Evolutionary conservation across 2,888 invertebrate genomes (phyloP).

Genomic region (Hydriomena furcata): DNA sequence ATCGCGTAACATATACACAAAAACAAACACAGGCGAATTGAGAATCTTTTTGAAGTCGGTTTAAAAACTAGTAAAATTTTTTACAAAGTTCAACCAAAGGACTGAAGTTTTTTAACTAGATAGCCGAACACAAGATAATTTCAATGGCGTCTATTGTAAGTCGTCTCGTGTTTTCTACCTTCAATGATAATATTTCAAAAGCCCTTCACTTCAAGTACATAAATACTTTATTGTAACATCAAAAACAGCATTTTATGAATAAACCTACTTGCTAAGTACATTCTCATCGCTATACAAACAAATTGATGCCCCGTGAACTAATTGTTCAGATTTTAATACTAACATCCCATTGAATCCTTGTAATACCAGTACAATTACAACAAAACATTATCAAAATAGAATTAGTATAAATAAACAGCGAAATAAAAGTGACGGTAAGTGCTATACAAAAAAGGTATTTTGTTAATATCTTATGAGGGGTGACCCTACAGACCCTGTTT

Average conservation of each 20-base stretch:
- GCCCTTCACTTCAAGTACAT: slow-evolving; percentile 6
- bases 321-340: slow-evolving; percentile 25
- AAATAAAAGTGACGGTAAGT: slow-evolving; percentile 70
- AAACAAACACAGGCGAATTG: too few species aligned
- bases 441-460: slow-evolving; percentile 63
- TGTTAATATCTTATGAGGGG: slow-evolving; percentile 43
- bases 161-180: background rate
- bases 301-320: slow-evolving; percentile 18
- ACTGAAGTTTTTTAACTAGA: too few species aligned
- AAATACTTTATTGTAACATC: slow-evolving; percentile 4
- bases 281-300: slow-evolving; percentile 7
- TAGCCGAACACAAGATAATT: slow-evolving; percentile 37
- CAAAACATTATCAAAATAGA: slow-evolving; percentile 67
- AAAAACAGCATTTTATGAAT: slow-evolving; percentile 17
- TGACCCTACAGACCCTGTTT: slow-evolving; percentile 13
- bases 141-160: slow-evolving; percentile 6
- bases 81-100: too few species aligned
- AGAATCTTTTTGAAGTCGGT: too few species aligned
- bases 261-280: slow-evolving; percentile 14
- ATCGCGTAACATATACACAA: too few species aligned
- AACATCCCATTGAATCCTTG: slow-evolving; percentile 43
- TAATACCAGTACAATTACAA: slow-evolving; percentile 36
- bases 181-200: background rate
- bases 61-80: too few species aligned
- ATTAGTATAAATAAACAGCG: slow-evolving; percentile 74